Evolutionary conservation across 2,113 vertebrate species (phyloP).

Genomic region (Aspiorhynchus laticeps): DNA sequence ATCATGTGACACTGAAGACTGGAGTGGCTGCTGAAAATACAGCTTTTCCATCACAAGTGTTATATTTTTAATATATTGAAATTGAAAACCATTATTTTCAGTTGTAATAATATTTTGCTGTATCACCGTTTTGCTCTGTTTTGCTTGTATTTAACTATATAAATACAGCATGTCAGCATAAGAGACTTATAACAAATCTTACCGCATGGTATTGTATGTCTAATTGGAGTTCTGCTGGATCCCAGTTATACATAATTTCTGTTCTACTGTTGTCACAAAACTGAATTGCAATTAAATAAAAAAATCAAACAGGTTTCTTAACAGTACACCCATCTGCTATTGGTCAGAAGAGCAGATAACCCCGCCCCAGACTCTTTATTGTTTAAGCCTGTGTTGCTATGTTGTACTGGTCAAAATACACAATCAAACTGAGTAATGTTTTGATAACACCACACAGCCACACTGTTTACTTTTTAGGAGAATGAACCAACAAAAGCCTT

Average conservation of each 20-base stretch:
- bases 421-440: neutral
- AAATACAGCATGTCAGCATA: neutral
- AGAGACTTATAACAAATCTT: neutral
- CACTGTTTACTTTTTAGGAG: neutral
- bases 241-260: too few species aligned
- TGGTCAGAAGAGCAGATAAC: too few species aligned
- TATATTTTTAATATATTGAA: too few species aligned
- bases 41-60: neutral
- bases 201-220: too few species aligned
- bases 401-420: too few species aligned
- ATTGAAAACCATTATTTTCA: neutral
- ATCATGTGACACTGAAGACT: neutral
- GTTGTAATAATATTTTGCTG: neutral
- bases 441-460: neutral
- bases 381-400: too few species aligned
- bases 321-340: neutral
- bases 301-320: neutral
- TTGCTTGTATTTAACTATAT: neutral
- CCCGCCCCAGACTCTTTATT: too few species aligned
- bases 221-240: too few species aligned
- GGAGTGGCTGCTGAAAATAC: neutral
- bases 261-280: too few species aligned
- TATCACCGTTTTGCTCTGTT: neutral
- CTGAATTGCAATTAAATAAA: too few species aligned
- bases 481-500: neutral